These are phyloP conservation scores for Apamea sordens DNA, from an alignment of 2,888 invertebrate species.

Conservation along the genomic window DNA sequence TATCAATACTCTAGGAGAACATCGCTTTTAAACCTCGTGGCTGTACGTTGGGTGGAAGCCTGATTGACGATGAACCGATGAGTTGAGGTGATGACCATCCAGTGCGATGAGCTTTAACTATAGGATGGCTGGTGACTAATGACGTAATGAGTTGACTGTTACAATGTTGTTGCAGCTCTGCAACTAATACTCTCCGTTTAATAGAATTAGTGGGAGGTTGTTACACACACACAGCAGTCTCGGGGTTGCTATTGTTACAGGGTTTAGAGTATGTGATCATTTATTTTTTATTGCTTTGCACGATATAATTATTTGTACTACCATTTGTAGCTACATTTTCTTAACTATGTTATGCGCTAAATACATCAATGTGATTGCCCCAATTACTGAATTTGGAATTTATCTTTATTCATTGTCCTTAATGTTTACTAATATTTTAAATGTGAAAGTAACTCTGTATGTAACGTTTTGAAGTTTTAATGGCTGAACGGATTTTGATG, in stretches of 20 bases:
- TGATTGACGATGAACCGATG: not conserved
- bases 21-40: not conserved
- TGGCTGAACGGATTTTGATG: not conserved
- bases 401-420: no score
- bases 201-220: slow-evolving; percentile 17
- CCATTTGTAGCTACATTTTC: not conserved
- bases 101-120: not conserved
- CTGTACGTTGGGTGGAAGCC: not conserved
- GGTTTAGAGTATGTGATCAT: slow-evolving; percentile 20
- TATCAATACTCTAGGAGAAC: not conserved
- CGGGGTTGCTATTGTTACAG: slow-evolving; percentile 9
- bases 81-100: no score
- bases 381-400: not conserved
- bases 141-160: slow-evolving; percentile 25
- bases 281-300: not conserved
- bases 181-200: slow-evolving; percentile 17
- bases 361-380: not conserved
- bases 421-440: not conserved
- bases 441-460: no score
- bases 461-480: not conserved
- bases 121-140: slow-evolving; percentile 8
- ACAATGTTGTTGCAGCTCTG: slow-evolving; percentile 2
- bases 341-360: not conserved
- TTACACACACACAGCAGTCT: not conserved
- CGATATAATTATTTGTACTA: slow-evolving; percentile 5